These are phyloP conservation scores for Varecia variegata DNA, from an alignment of 2,797 vertebrate species.

Conservation along the genomic window DNA sequence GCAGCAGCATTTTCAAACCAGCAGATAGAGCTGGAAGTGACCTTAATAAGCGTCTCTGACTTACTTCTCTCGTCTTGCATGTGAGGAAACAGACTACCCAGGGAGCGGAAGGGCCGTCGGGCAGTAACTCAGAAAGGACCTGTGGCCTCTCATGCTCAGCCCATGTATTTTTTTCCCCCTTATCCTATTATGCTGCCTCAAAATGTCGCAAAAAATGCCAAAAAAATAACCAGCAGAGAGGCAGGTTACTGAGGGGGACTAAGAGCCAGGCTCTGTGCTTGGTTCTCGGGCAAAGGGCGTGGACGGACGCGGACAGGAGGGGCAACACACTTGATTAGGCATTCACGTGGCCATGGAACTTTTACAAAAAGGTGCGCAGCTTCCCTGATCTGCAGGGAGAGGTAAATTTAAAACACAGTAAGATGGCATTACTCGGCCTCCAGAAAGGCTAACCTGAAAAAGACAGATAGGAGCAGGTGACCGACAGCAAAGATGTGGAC, in stretches of 20 bases:
- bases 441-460: neutral
- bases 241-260: neutral
- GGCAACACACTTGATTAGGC: neutral
- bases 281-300: neutral
- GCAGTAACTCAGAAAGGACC: neutral
- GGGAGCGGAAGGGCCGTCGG: neutral
- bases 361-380: neutral
- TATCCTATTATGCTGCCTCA: neutral
- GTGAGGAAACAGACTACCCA: neutral
- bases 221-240: neutral
- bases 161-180: neutral
- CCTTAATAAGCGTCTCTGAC: neutral
- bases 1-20: neutral
- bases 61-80: neutral
- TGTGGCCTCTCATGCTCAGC: neutral
- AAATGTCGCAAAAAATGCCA: neutral
- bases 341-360: neutral
- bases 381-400: neutral
- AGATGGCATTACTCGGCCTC: neutral
- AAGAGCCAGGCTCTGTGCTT: neutral
- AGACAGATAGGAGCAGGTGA: neutral
- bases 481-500: rapidly evolving
- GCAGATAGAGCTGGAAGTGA: neutral
- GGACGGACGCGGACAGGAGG: neutral
- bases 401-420: neutral